phyloP scores from a whole-genome alignment of 2,888 invertebrate genomes.

The Caenorhabditis sulstoni region DNA sequence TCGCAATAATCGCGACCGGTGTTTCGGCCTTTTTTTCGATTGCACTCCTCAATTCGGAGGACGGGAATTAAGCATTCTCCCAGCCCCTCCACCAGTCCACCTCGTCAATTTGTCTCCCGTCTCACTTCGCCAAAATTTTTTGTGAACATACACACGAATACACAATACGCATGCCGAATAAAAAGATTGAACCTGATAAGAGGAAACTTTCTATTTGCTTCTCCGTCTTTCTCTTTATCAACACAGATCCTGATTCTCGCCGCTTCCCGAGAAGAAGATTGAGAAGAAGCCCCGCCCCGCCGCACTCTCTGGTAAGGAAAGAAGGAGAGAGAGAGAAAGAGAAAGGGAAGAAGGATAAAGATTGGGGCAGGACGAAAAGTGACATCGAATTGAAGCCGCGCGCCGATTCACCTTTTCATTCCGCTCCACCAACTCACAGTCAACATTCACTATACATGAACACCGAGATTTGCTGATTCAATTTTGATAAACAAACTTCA shows the following conservation, averaged over 20 bases:
- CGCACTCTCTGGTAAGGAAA: slow-evolving; percentile 37
- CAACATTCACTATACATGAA: slow-evolving; percentile 36
- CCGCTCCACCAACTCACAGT: slow-evolving; percentile 51
- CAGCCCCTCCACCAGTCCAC: neutral
- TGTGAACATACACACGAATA: slow-evolving; percentile 8
- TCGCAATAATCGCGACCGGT: slow-evolving; percentile 42
- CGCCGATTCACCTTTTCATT: slow-evolving; percentile 41
- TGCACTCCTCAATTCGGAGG: slow-evolving; percentile 39
- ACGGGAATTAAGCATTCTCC: slow-evolving; percentile 19
- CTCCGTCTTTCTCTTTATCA: slow-evolving; percentile 27
- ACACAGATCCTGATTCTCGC: slow-evolving; percentile 42
- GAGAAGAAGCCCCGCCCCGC: slow-evolving; percentile 42
- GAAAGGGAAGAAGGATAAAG: slow-evolving; percentile 42
- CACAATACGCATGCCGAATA: slow-evolving; percentile 16
- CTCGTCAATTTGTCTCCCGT: neutral
- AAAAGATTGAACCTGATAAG: slow-evolving; percentile 37
- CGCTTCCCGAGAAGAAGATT: slow-evolving; percentile 1
- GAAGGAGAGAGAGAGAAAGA: slow-evolving; percentile 13
- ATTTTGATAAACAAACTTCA: neutral
- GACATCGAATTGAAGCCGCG: slow-evolving; percentile 51
- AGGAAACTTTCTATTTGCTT: slow-evolving; percentile 40
- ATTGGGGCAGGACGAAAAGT: slow-evolving; percentile 22
- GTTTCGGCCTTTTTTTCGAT: slow-evolving; percentile 54
- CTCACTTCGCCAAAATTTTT: neutral
- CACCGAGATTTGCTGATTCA: slow-evolving; percentile 29